Percentiles rank a stretch among this genome's conserved stretches.
These are phyloP conservation scores for Cybosia mesomella DNA, from an alignment of 2,888 invertebrate species.

Conservation along the genomic window DNA sequence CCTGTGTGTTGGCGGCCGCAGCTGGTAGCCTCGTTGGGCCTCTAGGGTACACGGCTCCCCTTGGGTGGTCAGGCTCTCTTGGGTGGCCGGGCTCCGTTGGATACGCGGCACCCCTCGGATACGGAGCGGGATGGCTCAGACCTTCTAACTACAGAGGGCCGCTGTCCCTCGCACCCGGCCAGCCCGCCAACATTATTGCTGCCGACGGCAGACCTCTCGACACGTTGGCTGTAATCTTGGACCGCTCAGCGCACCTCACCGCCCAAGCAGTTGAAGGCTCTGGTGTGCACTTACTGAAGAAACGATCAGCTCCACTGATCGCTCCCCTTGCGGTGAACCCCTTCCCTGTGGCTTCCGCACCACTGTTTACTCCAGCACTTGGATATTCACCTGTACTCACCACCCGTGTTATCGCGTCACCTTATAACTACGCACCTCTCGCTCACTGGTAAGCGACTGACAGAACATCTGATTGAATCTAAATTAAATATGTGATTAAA, in stretches of 20 bases:
- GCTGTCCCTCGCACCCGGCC: slow-evolving; percentile 78
- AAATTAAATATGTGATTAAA: too few relatives aligned
- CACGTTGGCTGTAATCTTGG: slow-evolving; percentile 80
- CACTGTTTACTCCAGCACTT: slow-evolving; percentile 27
- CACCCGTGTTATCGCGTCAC: not conserved
- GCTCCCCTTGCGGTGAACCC: slow-evolving; percentile 42
- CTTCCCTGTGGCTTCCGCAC: slow-evolving; percentile 47
- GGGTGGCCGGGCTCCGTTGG: slow-evolving; percentile 35
- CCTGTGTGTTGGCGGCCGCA: not conserved
- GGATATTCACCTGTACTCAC: not conserved
- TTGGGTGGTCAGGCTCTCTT: not conserved
- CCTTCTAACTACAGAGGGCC: slow-evolving; percentile 72
- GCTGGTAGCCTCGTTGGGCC: not conserved
- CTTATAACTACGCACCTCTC: slow-evolving; percentile 14
- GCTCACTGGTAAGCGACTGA: slow-evolving; percentile 16
- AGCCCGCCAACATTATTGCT: slow-evolving; percentile 77
- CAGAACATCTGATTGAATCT: too few relatives aligned
- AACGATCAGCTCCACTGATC: slow-evolving; percentile 64
- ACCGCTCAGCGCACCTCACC: slow-evolving; percentile 77
- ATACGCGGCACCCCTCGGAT: slow-evolving; percentile 45
- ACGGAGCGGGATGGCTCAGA: slow-evolving; percentile 20
- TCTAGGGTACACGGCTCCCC: not conserved
- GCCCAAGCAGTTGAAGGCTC: slow-evolving; percentile 68
- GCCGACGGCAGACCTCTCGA: slow-evolving; percentile 80
- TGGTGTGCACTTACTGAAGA: slow-evolving; percentile 72